phyloP scores from a whole-genome alignment of 2,113 vertebrate species.

The Mastomys coucha region DNA sequence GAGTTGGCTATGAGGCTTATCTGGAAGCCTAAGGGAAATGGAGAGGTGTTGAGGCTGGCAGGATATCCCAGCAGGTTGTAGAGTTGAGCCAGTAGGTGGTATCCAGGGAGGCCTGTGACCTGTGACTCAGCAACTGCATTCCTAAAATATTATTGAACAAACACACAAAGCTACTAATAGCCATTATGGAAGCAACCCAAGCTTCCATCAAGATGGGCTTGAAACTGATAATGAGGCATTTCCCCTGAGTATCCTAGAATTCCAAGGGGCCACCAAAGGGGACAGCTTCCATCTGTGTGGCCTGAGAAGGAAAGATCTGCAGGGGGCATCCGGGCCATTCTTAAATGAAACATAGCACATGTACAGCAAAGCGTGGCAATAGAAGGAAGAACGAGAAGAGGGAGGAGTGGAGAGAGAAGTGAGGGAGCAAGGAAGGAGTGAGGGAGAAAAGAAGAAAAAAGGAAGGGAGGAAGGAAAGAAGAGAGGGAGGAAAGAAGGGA shows the following conservation, averaged over 20 bases:
- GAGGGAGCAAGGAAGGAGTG: no score
- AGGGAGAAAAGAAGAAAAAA: rapidly evolving
- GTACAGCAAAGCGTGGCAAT: background rate
- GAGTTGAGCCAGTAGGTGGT: background rate
- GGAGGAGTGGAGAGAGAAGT: no score
- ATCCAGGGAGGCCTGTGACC: background rate
- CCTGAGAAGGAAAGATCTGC: background rate
- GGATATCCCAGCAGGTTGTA: background rate
- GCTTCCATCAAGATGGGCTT: background rate
- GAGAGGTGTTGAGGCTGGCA: background rate
- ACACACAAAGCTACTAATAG: background rate
- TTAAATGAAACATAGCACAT: background rate
- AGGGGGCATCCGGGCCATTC: background rate
- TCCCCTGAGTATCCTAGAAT: background rate
- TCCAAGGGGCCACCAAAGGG: background rate
- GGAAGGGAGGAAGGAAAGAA: rapidly evolving
- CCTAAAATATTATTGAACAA: background rate
- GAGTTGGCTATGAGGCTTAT: background rate
- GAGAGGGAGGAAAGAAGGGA: no score
- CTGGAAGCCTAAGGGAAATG: rapidly evolving
- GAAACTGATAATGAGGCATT: background rate
- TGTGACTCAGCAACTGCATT: background rate
- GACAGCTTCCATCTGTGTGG: rapidly evolving
- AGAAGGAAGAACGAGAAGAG: background rate
- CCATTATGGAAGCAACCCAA: background rate